Base-by-base conservation (phyloP, 23 tunicate genomes). In the Botrylloides violaceus region DNA sequence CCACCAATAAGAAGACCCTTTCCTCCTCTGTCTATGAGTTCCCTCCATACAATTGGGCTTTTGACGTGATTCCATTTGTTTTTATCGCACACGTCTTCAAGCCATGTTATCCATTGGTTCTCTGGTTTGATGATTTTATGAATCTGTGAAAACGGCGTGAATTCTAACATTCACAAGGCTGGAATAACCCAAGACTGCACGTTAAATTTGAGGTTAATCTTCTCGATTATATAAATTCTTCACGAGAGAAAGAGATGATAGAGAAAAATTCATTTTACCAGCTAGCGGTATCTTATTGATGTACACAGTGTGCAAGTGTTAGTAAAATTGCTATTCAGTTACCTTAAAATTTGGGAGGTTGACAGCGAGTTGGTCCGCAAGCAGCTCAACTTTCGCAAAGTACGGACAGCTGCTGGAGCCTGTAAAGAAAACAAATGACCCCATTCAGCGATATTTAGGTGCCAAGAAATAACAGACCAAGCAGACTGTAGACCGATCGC, bases 21-120 rank as follows among this genome's bases (percentile, higher is more conserved):
- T 61, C 97, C 97, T 61, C 97, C 97, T 68, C 97, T 49, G 32
- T 90, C 90, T 6, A 90, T 84, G 38, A 90, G 50, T 68, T 90
- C 97, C 29, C 97, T 66, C 97, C 97, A 90, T 34, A 90, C 81
- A 36, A 90, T 83, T 5, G 97, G 97, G 70, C 97, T 90, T 56
- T 90, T 83, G 3, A 12, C 48, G 43, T 90, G 97, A 12, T 34
- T 53, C 97, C 97, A 90, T 28, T 71, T 64, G 47, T 90, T 90
- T 56, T 79, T 83, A 0, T 43, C 32, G 43, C 97, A 90, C 48
- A 77, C 66, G 5, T 80, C 79, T 3, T 34, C n/a, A 18, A 90
- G 61, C 97, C 97, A 90, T 12, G 35, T 43, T 1, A 55, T 36
- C 97, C 97, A 90, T 36, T 83, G 56, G 19, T 75, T 81, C 2